Percentiles rank a stretch among this genome's conserved stretches.
These are phyloP conservation scores for Subanguina moxae DNA, from an alignment of 1,140 invertebrate genomes.

Conservation along the genomic window DNA sequence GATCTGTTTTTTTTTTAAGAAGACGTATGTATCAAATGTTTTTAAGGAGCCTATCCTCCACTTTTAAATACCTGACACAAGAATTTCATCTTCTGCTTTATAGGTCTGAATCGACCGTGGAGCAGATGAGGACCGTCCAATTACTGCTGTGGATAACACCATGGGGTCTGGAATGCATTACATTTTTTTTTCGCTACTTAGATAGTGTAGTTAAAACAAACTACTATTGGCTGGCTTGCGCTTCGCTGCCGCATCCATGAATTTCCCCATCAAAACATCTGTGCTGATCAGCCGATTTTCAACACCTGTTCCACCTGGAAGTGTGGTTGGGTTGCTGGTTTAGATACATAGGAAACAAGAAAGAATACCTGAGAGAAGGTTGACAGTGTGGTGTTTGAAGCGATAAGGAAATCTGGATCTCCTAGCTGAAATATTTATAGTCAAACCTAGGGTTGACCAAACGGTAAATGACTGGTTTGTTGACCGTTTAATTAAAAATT, in stretches of 20 bases:
- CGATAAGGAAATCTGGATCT: constrained; percentile 57
- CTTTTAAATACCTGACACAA: constrained; percentile 32
- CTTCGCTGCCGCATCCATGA: constrained; percentile 31
- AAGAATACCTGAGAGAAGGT: constrained; percentile 48
- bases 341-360: not conserved
- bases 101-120: constrained; percentile 53
- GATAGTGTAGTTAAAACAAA: constrained; percentile 11
- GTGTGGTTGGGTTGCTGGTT: not conserved
- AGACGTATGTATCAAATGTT: too few species aligned
- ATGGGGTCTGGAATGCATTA: constrained; percentile 44
- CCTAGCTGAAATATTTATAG: constrained; percentile 24
- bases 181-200: constrained; percentile 5
- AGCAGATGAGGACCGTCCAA: constrained; percentile 54
- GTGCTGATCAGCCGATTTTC: constrained; percentile 56
- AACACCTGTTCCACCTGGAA: constrained; percentile 40
- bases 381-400: constrained; percentile 59
- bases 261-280: constrained; percentile 54
- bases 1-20: too few species aligned
- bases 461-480: too few species aligned
- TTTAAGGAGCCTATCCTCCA: too few species aligned
- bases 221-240: constrained; percentile 42
- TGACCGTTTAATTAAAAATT: too few species aligned
- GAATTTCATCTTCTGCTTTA: constrained; percentile 53
- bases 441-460: too few species aligned
- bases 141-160: constrained; percentile 55